Evolutionary conservation across 2,797 vertebrate species (phyloP).

Genomic region (Zalophus californianus): DNA sequence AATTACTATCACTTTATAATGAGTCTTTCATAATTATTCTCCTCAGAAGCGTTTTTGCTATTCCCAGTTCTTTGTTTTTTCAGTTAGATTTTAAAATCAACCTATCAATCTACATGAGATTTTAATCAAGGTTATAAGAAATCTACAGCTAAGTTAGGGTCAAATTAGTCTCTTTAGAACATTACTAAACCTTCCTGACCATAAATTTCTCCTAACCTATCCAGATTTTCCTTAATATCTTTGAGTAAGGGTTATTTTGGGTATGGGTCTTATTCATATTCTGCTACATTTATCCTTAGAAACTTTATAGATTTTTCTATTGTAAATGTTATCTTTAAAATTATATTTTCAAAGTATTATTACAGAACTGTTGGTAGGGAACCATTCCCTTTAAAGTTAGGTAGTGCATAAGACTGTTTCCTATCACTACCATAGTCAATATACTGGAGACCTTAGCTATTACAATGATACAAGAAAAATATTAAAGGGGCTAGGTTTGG

Average conservation of each 20-base stretch:
- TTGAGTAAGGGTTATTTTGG: background rate
- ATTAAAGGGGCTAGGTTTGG: background rate
- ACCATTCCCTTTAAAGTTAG: background rate
- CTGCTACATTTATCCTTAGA: background rate
- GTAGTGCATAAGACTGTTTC: background rate
- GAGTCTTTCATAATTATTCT: background rate
- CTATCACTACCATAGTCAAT: background rate
- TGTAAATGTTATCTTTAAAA: background rate
- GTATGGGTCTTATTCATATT: background rate
- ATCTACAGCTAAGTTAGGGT: background rate
- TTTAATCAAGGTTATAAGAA: constrained; percentile 12
- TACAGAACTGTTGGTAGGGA: background rate
- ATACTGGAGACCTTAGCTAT: background rate
- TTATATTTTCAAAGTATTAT: background rate
- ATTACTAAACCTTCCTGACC: background rate
- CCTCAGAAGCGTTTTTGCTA: background rate
- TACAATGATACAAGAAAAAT: background rate
- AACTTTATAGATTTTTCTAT: background rate
- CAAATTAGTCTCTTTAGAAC: background rate
- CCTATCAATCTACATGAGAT: background rate
- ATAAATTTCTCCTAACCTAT: background rate
- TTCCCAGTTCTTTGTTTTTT: background rate
- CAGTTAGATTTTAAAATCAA: background rate
- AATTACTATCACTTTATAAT: background rate
- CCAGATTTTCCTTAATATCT: background rate